A percentile compares a stretch with the other conserved stretches of the same genome.
These are phyloP conservation scores for Temnothorax rugatulus DNA, from an alignment of 2,888 invertebrate species.

Conservation along the genomic window DNA sequence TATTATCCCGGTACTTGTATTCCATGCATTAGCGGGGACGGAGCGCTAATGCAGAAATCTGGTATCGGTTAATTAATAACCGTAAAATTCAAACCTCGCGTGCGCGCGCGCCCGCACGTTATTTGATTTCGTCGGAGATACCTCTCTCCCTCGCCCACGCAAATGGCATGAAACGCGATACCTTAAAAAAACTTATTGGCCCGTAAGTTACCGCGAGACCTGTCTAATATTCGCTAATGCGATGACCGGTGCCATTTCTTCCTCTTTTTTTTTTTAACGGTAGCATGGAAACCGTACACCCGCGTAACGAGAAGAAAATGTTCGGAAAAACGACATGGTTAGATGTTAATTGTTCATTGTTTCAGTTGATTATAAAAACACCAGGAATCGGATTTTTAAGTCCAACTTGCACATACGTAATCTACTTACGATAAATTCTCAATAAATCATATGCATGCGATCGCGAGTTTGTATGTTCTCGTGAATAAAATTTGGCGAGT, in stretches of 20 bases:
- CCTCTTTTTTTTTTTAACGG: neutral
- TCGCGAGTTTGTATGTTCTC: neutral
- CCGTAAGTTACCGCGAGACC: constrained; percentile 66
- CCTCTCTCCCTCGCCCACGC: constrained; percentile 56
- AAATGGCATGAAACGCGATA: constrained; percentile 74
- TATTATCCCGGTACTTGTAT: constrained; percentile 77
- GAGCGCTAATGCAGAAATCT: constrained; percentile 82
- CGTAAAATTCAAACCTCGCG: constrained; percentile 79
- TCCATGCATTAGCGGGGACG: constrained; percentile 77
- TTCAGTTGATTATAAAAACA: neutral
- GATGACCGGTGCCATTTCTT: constrained; percentile 32
- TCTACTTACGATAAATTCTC: constrained; percentile 5
- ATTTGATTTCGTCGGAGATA: constrained; percentile 78
- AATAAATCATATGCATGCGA: neutral
- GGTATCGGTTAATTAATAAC: constrained; percentile 83
- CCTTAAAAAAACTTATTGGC: constrained; percentile 68
- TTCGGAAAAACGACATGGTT: constrained; percentile 30
- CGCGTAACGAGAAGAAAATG: constrained; percentile 25
- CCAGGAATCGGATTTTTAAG: constrained; percentile 3
- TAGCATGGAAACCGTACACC: neutral
- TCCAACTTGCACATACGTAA: neutral
- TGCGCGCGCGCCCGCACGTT: constrained; percentile 67
- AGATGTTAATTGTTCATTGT: constrained; percentile 25
- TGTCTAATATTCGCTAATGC: constrained; percentile 70
- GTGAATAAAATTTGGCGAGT: neutral